phyloP scores from a whole-genome alignment of 2,888 invertebrate species.

The Ochropleura leucogaster region DNA sequence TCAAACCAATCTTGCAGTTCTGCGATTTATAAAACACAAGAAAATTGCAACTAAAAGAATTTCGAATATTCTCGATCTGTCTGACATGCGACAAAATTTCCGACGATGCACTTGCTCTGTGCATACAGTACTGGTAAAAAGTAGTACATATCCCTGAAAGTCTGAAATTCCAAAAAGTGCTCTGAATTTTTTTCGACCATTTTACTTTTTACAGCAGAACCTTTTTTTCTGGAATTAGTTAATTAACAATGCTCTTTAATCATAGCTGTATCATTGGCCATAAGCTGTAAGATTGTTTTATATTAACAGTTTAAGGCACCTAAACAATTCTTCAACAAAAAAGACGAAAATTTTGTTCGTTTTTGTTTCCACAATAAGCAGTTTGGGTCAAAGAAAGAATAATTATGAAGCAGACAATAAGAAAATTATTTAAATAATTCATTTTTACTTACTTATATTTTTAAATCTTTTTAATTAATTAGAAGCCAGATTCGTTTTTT shows the following conservation, averaged over 20 bases:
- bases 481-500: not conserved
- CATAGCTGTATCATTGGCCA: not conserved
- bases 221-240: constrained; percentile 2
- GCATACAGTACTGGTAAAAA: constrained; percentile 11
- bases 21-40: not conserved
- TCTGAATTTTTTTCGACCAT: too few species aligned
- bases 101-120: not conserved
- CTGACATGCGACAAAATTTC: constrained; percentile 5
- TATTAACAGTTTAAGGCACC: too few species aligned
- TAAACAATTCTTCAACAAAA: not conserved
- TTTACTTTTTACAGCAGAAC: not conserved
- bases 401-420: not conserved
- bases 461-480: too few species aligned
- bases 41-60: not conserved
- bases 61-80: constrained; percentile 4
- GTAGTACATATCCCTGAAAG: constrained; percentile 2
- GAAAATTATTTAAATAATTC: too few species aligned
- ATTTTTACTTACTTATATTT: too few species aligned
- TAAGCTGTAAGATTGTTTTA: not conserved
- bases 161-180: not conserved
- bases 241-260: not conserved
- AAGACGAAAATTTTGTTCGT: not conserved
- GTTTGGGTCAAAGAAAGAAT: not conserved
- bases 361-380: not conserved
- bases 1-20: not conserved